Evolutionary conservation across 2,113 vertebrate genomes (phyloP), one percentile per base, ranked within the genome.

Genomic region (Perca fluviatilis): DNA sequence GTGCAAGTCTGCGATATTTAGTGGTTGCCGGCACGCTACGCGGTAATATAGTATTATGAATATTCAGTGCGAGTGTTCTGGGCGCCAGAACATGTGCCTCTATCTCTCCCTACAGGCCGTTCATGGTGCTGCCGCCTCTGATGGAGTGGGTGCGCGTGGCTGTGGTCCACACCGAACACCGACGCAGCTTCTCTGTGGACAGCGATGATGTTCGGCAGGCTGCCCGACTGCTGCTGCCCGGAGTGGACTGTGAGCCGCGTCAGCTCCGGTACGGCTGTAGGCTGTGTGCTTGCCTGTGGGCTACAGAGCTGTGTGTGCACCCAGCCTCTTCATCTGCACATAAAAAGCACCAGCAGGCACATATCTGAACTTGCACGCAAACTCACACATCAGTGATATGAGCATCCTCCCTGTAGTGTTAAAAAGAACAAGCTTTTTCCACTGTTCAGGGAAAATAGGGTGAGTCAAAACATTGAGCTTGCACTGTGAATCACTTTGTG

Each of bases 81-180:
- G 25, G 65, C 67, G 3, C 49, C 11, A 63, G 23, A 64, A 40
- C 77, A 30, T 83, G 79, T 86, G 69, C 43, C 50, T 80, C 75
- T 92, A 80, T 92, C 91, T 91, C 95, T 93, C 83, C 90, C 90
- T 89, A 64, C 96, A 99, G 98, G 97, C 98, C 98, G 0, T 99
- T 99, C 91, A 93, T 98, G 82, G 96, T 98, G 92, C 97, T 98
- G 93, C 98, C 98, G 0, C 98, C 98, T 6, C 92, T 99, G 93
- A 99, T 99, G 98, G 98, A 99, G 94, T 99, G 98, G 98, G 97
- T 98, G 57, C 96, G 98, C 33, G 98, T 98, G 81, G 96, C 98
- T 0, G 95, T 97, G 92, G 98, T 97, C 61, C 98, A 99, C 62
- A 97, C 97, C 0, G 98, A 97, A 76, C 97, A 99, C 95, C 96